Evolutionary conservation across 2,113 vertebrate species (phyloP).

Genomic region (Otolemur garnettii): DNA sequence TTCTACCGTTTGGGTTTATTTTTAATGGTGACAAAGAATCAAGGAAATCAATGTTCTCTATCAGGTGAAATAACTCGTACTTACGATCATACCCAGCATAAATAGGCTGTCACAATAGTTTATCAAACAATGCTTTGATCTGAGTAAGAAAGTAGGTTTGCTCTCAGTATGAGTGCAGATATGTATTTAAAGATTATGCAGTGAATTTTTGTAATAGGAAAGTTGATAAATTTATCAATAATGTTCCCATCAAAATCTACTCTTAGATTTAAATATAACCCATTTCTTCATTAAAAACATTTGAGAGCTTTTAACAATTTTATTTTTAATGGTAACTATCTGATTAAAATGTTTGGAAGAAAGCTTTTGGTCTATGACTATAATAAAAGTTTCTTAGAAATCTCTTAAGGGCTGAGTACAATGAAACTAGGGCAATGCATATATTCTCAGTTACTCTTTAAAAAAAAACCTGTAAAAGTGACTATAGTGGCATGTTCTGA

Average conservation of each 20-base stretch:
- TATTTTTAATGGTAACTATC: slow-evolving; percentile 59
- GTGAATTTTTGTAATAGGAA: slow-evolving; percentile 53
- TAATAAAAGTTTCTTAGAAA: slow-evolving; percentile 83
- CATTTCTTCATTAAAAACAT: slow-evolving; percentile 41
- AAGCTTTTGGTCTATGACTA: slow-evolving; percentile 61
- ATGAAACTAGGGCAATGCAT: slow-evolving; percentile 81
- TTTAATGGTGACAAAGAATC: slow-evolving; percentile 23
- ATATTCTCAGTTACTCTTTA: slow-evolving; percentile 86
- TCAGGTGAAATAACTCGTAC: neutral
- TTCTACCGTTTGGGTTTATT: slow-evolving; percentile 46
- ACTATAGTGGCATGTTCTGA: slow-evolving; percentile 91
- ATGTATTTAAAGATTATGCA: neutral
- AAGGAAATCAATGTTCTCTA: neutral
- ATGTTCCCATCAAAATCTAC: slow-evolving; percentile 34
- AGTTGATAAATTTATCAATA: slow-evolving; percentile 51
- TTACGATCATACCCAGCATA: neutral
- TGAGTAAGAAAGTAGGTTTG: slow-evolving; percentile 60
- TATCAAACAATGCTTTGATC: slow-evolving; percentile 48
- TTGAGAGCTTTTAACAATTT: slow-evolving; percentile 39
- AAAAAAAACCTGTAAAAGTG: slow-evolving; percentile 88
- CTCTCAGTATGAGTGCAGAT: slow-evolving; percentile 52
- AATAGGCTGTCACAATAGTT: neutral
- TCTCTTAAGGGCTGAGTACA: slow-evolving; percentile 70
- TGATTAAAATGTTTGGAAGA: slow-evolving; percentile 62
- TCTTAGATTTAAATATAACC: slow-evolving; percentile 23